A percentile compares a stretch with the other conserved stretches of the same genome.
These are phyloP conservation scores for Aleadryas rufinucha DNA, from an alignment of 2,113 vertebrate species.

Conservation along the genomic window DNA sequence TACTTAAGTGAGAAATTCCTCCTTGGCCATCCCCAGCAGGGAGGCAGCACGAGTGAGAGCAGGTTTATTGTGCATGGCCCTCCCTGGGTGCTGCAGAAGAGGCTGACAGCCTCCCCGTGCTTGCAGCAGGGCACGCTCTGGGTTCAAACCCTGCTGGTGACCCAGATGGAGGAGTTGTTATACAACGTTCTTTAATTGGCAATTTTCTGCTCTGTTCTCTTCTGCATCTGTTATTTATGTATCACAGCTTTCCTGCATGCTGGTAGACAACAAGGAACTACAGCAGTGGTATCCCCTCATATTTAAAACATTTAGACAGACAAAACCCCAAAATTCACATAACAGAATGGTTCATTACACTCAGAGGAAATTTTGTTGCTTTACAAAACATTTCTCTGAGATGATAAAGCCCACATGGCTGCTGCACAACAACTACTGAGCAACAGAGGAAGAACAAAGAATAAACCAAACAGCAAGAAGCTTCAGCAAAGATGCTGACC, in stretches of 20 bases:
- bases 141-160: conserved; percentile 56
- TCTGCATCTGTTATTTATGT: conserved; percentile 62
- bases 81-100: not conserved
- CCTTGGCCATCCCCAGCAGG: not conserved
- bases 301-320: conserved; percentile 55
- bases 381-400: conserved; percentile 9
- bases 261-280: conserved; percentile 26
- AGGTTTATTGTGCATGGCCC: not conserved
- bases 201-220: conserved; percentile 62
- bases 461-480: conserved; percentile 20
- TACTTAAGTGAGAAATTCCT: not conserved
- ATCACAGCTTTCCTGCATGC: conserved; percentile 28
- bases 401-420: conserved; percentile 26
- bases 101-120: not conserved
- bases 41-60: not conserved
- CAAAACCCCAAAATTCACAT: conserved; percentile 9
- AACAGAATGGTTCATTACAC: conserved; percentile 40
- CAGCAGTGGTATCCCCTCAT: conserved; percentile 6
- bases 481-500: conserved; percentile 43
- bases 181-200: conserved; percentile 29
- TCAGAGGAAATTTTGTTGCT: conserved; percentile 46
- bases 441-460: conserved; percentile 37
- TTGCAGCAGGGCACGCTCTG: not conserved
- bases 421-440: conserved; percentile 34
- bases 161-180: conserved; percentile 59